Evolutionary conservation across 2,113 vertebrate species (phyloP).

Genomic region (Mustela nigripes): DNA sequence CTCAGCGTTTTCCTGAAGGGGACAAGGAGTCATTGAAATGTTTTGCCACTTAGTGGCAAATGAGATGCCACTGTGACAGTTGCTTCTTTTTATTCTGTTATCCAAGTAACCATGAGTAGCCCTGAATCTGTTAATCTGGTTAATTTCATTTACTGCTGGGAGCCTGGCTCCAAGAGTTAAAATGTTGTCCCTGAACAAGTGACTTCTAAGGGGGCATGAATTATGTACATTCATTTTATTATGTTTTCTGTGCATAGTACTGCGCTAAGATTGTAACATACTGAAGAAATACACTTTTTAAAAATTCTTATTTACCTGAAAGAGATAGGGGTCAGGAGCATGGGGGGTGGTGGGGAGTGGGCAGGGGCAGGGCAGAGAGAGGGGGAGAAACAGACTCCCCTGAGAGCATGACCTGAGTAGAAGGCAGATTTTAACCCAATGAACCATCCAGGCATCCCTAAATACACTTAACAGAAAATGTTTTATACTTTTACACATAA

Average conservation of each 20-base stretch:
- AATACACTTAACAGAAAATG: not conserved
- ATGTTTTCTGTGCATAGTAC: not conserved
- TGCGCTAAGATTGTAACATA: not conserved
- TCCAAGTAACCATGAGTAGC: not conserved
- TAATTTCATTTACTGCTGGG: conserved; percentile 12
- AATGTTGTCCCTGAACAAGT: not conserved
- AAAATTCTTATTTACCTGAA: not conserved
- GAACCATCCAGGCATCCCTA: not conserved
- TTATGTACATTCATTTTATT: not conserved
- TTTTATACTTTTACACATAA: conserved; percentile 7
- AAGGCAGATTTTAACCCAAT: not conserved
- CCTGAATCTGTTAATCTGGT: not conserved
- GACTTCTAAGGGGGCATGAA: not conserved
- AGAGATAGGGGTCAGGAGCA: too few relatives aligned
- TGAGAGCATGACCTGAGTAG: not conserved
- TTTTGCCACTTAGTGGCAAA: not conserved
- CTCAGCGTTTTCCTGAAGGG: conserved; percentile 18
- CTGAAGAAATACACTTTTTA: not conserved
- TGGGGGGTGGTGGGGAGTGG: too few relatives aligned
- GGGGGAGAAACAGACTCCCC: not conserved
- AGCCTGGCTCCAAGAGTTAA: not conserved
- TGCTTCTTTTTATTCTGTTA: not conserved
- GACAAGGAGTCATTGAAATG: conserved; percentile 10
- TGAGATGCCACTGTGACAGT: not conserved
- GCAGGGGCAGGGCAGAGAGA: not conserved